phyloP scores from a whole-genome alignment of 2,888 invertebrate species.

The Trachelus stipa region DNA sequence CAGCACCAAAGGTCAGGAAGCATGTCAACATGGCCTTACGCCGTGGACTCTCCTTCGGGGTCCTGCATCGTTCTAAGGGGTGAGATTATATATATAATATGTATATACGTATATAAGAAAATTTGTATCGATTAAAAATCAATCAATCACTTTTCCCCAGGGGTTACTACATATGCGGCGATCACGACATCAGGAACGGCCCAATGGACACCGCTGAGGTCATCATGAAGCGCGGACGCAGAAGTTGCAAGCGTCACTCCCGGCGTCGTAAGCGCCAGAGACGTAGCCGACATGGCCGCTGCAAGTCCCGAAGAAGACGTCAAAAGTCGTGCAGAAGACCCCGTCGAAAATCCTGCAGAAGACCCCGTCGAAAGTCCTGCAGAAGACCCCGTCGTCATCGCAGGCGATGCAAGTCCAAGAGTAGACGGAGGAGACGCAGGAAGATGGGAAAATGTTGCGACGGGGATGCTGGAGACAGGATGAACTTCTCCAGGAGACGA shows the following conservation, averaged over 20 bases:
- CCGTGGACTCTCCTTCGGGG: conserved; percentile 57
- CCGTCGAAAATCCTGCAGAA: conserved; percentile 5
- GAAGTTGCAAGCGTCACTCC: neutral
- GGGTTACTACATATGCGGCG: neutral
- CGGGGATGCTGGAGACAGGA: neutral
- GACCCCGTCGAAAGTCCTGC: neutral
- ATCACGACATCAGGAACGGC: neutral
- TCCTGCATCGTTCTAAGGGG: conserved; percentile 54
- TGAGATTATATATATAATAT: conserved; percentile 26
- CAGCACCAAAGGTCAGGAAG: conserved; percentile 41
- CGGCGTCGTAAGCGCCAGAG: neutral
- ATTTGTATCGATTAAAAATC: neutral
- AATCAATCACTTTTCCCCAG: neutral
- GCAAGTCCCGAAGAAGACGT: neutral
- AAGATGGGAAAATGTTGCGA: conserved; percentile 4
- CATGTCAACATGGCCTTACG: conserved; percentile 54
- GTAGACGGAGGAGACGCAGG: conserved; percentile 12
- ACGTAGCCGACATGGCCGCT: conserved; percentile 1
- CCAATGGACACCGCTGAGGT: neutral
- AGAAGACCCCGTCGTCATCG: conserved; percentile 22
- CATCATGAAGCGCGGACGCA: neutral
- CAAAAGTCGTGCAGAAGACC: neutral
- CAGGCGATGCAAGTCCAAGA: conserved; percentile 17
- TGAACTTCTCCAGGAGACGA: neutral
- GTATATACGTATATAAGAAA: neutral